A percentile compares a stretch with the other conserved stretches of the same genome.
Evolutionary conservation across 1,140 invertebrate genomes (phyloP).

Genomic region (Stegodyphus mimosarum): DNA sequence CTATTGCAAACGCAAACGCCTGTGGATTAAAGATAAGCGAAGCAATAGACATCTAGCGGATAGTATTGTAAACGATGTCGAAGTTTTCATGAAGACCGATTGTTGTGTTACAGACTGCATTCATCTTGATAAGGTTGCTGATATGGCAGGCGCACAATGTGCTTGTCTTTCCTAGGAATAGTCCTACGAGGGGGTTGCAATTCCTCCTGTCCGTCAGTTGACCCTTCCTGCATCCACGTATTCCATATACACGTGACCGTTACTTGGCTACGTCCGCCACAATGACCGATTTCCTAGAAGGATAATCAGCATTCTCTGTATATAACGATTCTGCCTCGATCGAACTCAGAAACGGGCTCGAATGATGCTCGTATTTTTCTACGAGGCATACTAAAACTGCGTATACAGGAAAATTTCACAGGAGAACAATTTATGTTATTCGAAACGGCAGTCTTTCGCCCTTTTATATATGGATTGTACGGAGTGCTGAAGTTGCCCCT

Average conservation of each 20-base stretch:
- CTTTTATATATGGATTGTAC: neutral
- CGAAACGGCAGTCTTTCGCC: neutral
- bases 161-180: neutral
- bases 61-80: neutral
- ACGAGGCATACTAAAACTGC: neutral
- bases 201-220: neutral
- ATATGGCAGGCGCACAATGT: neutral
- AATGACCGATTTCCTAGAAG: too few species aligned
- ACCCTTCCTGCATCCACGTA: neutral
- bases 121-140: neutral
- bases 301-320: too few species aligned
- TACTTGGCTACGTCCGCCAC: too few species aligned
- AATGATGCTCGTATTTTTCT: neutral
- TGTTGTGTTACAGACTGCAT: neutral
- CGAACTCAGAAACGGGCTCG: too few species aligned
- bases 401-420: neutral
- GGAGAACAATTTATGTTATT: neutral
- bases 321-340: too few species aligned
- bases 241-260: neutral
- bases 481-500: neutral
- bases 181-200: neutral
- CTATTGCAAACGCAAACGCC: too few species aligned
- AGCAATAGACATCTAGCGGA: too few species aligned
- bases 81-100: neutral
- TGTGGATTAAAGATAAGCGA: too few species aligned